Conservation (phyloP, 1,140 invertebrate genomes). For the Drosophila athabasca region DNA sequence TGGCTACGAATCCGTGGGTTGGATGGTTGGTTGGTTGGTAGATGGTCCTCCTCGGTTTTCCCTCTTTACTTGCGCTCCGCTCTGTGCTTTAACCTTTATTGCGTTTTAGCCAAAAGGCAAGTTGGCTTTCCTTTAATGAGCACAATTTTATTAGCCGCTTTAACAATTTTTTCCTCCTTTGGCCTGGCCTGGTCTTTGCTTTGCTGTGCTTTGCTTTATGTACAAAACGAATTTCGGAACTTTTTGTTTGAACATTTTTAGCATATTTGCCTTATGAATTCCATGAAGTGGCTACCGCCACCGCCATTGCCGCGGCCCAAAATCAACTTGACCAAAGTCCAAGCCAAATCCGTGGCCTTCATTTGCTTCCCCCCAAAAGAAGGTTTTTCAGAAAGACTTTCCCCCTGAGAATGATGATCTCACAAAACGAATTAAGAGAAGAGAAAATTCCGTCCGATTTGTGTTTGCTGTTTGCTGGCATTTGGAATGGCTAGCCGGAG, state of each 20-base stretch:
- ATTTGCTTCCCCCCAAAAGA: background rate
- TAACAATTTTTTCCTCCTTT: conserved; percentile 44
- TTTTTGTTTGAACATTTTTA: conserved; percentile 59
- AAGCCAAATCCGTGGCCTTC: background rate
- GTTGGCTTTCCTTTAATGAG: conserved; percentile 77
- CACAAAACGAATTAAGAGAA: no score
- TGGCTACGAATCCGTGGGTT: conserved; percentile 23
- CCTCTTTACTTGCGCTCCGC: conserved; percentile 9
- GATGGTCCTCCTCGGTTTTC: conserved; percentile 25
- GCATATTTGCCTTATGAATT: conserved; percentile 56
- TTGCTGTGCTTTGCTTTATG: conserved; percentile 28
- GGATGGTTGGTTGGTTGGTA: conserved; percentile 13
- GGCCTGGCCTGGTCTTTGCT: background rate
- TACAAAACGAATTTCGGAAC: conserved; percentile 56
- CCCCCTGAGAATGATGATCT: no score
- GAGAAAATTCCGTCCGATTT: no score
- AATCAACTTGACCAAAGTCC: conserved; percentile 37
- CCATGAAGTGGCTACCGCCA: conserved; percentile 1
- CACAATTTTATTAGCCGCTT: conserved; percentile 73
- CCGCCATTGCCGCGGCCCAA: background rate
- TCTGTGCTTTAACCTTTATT: conserved; percentile 71
- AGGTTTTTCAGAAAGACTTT: no score
- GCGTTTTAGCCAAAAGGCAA: conserved; percentile 62
- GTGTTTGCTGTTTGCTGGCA: no score
- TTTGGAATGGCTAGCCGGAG: no score